Base-by-base conservation (phyloP, 1,140 invertebrate species). In the Bombyx mandarina region DNA sequence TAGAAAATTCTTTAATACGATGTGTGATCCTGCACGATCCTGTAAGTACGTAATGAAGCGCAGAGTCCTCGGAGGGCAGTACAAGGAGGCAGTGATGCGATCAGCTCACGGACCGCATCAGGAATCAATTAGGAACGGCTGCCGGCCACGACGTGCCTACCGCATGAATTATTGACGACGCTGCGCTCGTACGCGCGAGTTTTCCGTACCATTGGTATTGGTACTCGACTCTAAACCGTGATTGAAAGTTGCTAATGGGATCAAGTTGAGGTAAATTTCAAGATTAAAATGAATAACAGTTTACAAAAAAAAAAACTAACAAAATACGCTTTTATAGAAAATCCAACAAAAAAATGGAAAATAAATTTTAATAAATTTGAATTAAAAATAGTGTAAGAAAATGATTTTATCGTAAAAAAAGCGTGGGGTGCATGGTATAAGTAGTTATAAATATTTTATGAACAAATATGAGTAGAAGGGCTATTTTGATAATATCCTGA, bases 81-180 rank as follows among this genome's bases (percentile, higher is more conserved):
- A 75, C 70, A 75, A 80, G 77, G 71, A 82, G 76, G 67, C 82
- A 83, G 75, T 83, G 79, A 85, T 82, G 82, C 79, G 79, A 75
- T 76, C 76, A 75, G 74, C 71, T 78, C 75, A 75, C 54, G 54
- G 54, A 65, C 78, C 73, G 74, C 79, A 81, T 83, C 80, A 86
- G 80, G 75, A 83, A 83, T 86, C 82, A 86, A 86, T 86, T 86
- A 82, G 77, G 78, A 75, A 73, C 79, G 82, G 75, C 77, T 77
- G 79, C 69, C 79, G 70, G 73, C 75, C 71, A 78, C 77, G 72
- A 72, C 72, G 81, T 76, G 79, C 74, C 73, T 79, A 71, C 77
- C 79, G 77, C 79, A 86, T 86, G 82, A 82, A 86, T 86, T 86
- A 86, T 81, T 82, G 80, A 86, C 75, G 75, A 81, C 60, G 71